Evolutionary conservation across 2,797 vertebrate species (phyloP).

Genomic region (Esox lucius): DNA sequence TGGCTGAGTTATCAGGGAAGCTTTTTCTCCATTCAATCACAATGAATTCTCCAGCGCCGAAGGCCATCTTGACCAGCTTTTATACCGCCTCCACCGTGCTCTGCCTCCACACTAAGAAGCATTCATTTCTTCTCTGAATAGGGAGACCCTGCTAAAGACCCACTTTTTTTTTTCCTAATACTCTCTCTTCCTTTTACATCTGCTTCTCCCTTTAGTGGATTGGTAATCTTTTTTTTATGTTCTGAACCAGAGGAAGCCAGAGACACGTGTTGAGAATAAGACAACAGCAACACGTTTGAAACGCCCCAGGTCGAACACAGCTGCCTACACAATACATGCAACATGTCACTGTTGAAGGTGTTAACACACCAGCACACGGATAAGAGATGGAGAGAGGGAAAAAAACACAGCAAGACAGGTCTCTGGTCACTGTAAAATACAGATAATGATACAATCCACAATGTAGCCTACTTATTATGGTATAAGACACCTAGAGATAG

Average conservation of each 20-base stretch:
- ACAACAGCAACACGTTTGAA: neutral
- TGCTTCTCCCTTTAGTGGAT: neutral
- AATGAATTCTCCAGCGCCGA: neutral
- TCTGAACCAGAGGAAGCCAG: neutral
- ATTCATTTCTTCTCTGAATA: neutral
- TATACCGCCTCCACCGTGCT: neutral
- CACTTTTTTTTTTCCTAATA: neutral
- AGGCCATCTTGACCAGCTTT: slow-evolving; percentile 1
- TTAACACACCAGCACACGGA: neutral
- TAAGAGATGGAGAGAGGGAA: neutral
- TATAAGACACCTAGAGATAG: too few relatives aligned
- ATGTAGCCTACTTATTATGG: neutral
- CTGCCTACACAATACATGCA: neutral
- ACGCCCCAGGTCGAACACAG: neutral
- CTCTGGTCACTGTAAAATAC: neutral
- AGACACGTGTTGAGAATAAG: neutral
- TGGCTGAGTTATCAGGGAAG: neutral
- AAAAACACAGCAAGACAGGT: neutral
- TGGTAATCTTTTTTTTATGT: neutral
- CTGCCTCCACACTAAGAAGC: slow-evolving; percentile 8
- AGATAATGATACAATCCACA: neutral
- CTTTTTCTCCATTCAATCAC: neutral
- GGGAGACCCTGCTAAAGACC: slow-evolving; percentile 1
- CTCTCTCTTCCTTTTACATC: neutral
- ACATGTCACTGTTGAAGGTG: neutral